Percentiles rank a stretch among this genome's conserved stretches.
These are phyloP conservation scores for Athrips mouffetella DNA, from an alignment of 2,888 invertebrate genomes.

Conservation along the genomic window DNA sequence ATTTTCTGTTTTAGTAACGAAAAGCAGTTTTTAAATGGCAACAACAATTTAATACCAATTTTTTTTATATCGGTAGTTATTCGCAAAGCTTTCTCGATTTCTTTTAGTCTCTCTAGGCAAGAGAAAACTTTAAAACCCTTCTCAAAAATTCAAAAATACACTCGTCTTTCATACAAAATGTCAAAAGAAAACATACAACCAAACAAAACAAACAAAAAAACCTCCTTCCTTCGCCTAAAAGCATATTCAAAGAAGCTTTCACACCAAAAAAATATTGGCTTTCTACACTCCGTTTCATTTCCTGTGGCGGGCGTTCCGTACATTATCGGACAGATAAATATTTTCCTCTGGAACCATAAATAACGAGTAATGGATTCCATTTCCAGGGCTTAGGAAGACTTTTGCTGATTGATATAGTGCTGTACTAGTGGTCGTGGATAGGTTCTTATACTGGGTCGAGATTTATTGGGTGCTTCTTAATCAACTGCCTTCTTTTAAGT, in stretches of 20 bases:
- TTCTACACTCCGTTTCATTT: conserved; percentile 45
- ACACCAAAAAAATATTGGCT: conserved; percentile 11
- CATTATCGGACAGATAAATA: conserved; percentile 74
- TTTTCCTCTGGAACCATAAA: conserved; percentile 71
- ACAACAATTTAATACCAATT: too few relatives aligned
- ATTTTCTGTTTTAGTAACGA: too few relatives aligned
- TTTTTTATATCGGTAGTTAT: too few relatives aligned
- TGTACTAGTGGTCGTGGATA: conserved; percentile 1
- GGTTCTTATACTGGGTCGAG: neutral
- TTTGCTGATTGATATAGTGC: conserved; percentile 6
- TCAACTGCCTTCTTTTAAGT: neutral
- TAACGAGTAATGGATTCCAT: conserved; percentile 73
- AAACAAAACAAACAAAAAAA: neutral
- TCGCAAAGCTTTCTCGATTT: too few relatives aligned
- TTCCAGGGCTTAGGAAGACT: conserved; percentile 21
- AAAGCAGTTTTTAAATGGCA: too few relatives aligned
- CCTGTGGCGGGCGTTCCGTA: conserved; percentile 43
- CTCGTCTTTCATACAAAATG: neutral
- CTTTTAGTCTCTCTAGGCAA: too few relatives aligned
- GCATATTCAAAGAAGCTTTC: conserved; percentile 10
- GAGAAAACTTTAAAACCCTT: too few relatives aligned
- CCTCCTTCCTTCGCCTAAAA: neutral
- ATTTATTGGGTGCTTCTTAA: neutral
- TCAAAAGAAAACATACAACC: neutral
- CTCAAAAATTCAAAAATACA: neutral